Evolutionary conservation across 2,888 invertebrate genomes (phyloP), one percentile per base, ranked within the genome.

Genomic region (Tortricodes alternella): DNA sequence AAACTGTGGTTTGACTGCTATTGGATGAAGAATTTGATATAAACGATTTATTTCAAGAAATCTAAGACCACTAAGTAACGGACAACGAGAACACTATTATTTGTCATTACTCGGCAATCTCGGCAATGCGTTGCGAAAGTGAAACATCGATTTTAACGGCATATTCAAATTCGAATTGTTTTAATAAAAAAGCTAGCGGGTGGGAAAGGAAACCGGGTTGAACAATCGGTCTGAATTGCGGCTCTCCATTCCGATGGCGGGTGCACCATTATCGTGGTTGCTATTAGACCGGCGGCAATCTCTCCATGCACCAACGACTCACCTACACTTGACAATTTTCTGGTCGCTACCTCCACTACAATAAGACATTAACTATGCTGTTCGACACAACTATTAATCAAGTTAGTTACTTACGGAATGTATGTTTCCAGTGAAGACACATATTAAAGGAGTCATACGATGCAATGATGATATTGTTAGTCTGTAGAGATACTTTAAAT

Each of bases 161-260:
- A 50, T 38, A 56, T 48, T 57, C 57, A 61, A 64, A 64, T 58
- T 60, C 50, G 55, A 49, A 51, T 46, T 49, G 48, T 60, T 53
- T 46, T 39, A 60, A 71, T 66, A 66, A 70, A 74, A 67, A 67
- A 65, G 60, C 49, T 56, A 53, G 56, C 69, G 61, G 64, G 60
- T 83, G 82, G 74, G 85, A 85, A 84, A 74, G 70, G 73, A 79
- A 82, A 79, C 72, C 65, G 65, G 61, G 56, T 57, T 53, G 65
- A 78, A 84, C 81, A 83, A 82, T 83, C 66, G 73, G 58, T 51
- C 64, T 66, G 68, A 71, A 71, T 72, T 71, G 71, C 67, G 63
- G 68, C 72, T 80, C 75, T 77, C 71, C 65, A 67, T 77, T 79
- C 74, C 67, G 68, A 82, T 74, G 66, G 72, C 62, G 64, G n/a